These are phyloP conservation scores for Heterohyrax brucei DNA, from an alignment of 2,797 vertebrate species.

Conservation along the genomic window DNA sequence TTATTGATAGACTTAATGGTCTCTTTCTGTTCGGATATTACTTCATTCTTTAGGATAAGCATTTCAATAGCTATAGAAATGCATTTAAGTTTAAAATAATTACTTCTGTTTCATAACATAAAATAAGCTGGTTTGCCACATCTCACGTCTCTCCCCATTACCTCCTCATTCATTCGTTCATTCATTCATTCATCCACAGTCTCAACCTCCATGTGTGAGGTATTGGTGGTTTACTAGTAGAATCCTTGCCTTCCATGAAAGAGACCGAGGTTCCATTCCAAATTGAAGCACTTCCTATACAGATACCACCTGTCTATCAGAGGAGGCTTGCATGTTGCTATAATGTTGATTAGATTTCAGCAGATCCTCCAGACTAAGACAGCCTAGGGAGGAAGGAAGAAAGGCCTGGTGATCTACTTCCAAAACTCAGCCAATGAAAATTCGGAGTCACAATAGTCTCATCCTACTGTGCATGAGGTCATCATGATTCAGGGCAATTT, in stretches of 20 bases:
- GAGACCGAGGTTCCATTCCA: neutral
- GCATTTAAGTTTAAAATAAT: slow-evolving; percentile 22
- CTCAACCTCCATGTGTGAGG: neutral
- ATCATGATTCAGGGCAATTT: neutral
- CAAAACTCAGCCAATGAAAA: neutral
- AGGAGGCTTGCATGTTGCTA: neutral
- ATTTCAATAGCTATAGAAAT: neutral
- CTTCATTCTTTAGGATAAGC: slow-evolving; percentile 33
- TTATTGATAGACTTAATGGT: slow-evolving; percentile 47
- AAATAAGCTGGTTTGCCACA: neutral
- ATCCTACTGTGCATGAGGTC: neutral
- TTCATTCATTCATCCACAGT: neutral
- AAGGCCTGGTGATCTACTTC: neutral
- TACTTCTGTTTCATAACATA: slow-evolving; percentile 31
- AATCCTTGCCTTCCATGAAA: neutral
- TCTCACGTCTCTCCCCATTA: neutral
- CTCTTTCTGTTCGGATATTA: slow-evolving; percentile 23
- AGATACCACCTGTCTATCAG: neutral
- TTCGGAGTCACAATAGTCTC: neutral
- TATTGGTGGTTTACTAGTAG: neutral
- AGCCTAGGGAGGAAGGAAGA: neutral
- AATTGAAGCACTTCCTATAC: neutral
- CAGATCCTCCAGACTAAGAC: neutral
- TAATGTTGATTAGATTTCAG: neutral
- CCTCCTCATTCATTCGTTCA: neutral